Evolutionary conservation across 64 coral and sea anemone species (phyloP).

Genomic region (Porites australiensis): DNA sequence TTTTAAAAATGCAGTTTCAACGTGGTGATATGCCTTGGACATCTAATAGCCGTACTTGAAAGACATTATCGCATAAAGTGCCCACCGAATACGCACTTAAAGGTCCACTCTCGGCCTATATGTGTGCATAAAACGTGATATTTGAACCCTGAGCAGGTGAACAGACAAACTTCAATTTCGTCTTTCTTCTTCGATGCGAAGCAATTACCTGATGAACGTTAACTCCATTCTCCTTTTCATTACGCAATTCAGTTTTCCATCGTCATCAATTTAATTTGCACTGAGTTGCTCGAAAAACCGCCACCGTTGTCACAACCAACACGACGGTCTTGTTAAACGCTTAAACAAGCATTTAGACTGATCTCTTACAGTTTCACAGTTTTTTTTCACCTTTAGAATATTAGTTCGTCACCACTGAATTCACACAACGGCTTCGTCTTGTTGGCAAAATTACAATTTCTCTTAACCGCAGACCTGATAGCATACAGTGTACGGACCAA

Average conservation of each 20-base stretch:
- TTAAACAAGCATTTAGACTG: no score
- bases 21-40: no score
- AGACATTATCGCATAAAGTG: not conserved
- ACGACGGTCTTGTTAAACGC: not conserved
- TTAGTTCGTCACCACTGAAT: not conserved
- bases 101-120: no score
- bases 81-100: not conserved
- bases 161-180: not conserved
- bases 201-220: not conserved
- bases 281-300: not conserved
- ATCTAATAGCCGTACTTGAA: not conserved
- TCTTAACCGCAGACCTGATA: not conserved
- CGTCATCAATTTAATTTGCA: no score
- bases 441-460: constrained; percentile 9
- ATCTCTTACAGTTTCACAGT: not conserved
- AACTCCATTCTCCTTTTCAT: not conserved
- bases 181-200: not conserved
- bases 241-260: not conserved
- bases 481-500: no score
- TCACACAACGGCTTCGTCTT: not conserved
- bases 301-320: not conserved
- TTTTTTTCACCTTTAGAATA: not conserved
- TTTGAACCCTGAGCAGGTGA: constrained; percentile 18
- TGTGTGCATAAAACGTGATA: not conserved
- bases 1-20: no score